phyloP scores from a whole-genome alignment of 1,140 invertebrate species.

The Caerostris darwini region DNA sequence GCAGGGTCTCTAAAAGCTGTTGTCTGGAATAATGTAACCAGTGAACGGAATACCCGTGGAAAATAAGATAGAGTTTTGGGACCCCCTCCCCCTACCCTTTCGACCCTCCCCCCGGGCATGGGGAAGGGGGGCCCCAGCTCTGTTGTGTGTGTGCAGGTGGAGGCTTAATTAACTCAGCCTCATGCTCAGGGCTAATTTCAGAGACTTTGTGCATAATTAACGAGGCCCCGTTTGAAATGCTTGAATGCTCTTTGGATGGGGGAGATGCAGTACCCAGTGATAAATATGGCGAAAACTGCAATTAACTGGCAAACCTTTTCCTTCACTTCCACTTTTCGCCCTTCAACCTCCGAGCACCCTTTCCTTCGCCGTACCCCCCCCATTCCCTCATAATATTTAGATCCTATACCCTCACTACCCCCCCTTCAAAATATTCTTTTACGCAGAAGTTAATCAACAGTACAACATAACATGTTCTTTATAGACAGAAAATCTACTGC shows the following conservation, averaged over 20 bases:
- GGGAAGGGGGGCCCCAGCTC: not conserved
- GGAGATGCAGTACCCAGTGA: constrained; percentile 68
- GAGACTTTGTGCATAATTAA: constrained; percentile 78
- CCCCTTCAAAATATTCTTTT: constrained; percentile 13
- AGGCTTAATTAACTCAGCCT: constrained; percentile 78
- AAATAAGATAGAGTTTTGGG: constrained; percentile 74
- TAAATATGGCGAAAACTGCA: constrained; percentile 77
- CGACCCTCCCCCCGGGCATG: constrained; percentile 13
- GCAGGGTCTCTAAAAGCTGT: constrained; percentile 68
- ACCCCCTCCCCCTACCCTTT: not conserved
- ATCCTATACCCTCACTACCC: not conserved
- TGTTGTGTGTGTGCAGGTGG: constrained; percentile 62
- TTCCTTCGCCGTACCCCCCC: not conserved
- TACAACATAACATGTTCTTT: not conserved
- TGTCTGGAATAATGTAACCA: constrained; percentile 75
- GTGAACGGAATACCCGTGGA: constrained; percentile 54
- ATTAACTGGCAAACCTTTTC: constrained; percentile 68
- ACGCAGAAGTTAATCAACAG: not conserved
- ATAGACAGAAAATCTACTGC: too few species aligned
- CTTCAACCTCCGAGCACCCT: constrained; percentile 15
- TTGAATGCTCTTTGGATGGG: constrained; percentile 74
- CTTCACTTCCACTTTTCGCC: constrained; percentile 56
- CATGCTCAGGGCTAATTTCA: constrained; percentile 78
- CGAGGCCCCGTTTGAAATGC: constrained; percentile 73
- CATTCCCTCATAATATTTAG: not conserved